Base-by-base conservation (phyloP, 2,113 vertebrate genomes). In the Pangasianodon gigas region DNA sequence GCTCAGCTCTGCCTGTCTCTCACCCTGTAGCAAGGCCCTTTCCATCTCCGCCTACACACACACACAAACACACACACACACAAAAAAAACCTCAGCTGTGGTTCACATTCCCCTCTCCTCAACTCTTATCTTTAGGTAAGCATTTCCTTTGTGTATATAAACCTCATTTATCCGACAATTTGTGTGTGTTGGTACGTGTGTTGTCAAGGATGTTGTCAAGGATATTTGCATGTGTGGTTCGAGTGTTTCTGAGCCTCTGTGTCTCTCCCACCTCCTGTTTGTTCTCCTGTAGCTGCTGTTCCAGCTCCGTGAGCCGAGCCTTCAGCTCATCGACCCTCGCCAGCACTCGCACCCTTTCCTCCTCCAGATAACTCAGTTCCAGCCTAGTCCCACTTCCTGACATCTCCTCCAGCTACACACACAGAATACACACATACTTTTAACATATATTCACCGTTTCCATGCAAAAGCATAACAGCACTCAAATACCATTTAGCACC, bases 211-310 rank as follows among this genome's bases (percentile, higher is more conserved):
- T 79, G 86, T 46, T 56, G 26, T 18, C 6, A n/a, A 51, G 74
- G 29, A 67, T 1, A 13, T 82, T 44, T 82, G 58, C 11, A 44
- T 11, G 21, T 44, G 44, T 67, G 51, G 7, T 32, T 79, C 5
- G 6, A 54, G 69, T 80, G 51, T 54, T 62, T 80, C 18, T 52
- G 58, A 52, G 74, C 46, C n/a, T 44, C 24, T 26, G 8, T 4
- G 58, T 75, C 11, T 3, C 1, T 6, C 94, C 93, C 92, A 99
- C 98, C 97, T 99, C 98, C 87, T 96, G 96, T 0, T 97, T 96
- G 0, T 96, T 96, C 94, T 99, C 98, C 92, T 98, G 97, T 56
- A 99, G 96, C 88, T 99, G 98, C 87, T 98, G 97, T 89, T 99
- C 98, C 92, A 99, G 95, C 79, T 99, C 98, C 26, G 97, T 97